A percentile compares a stretch with the other conserved stretches of the same genome.
Evolutionary conservation across 2,888 invertebrate species (phyloP).

Genomic region (Biston betularia): DNA sequence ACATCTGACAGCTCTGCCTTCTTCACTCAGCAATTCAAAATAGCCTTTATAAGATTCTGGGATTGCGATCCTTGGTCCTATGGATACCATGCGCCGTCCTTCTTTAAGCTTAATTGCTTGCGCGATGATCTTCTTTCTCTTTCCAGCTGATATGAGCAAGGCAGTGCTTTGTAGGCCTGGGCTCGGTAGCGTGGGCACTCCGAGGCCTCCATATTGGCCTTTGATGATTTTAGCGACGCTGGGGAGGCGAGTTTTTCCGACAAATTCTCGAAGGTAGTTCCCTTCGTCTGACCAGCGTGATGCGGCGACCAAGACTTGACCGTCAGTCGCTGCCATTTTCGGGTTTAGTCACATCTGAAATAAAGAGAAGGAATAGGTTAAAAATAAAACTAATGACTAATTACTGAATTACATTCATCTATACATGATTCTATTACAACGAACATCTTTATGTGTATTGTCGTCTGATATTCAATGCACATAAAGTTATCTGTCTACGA

Average conservation of each 20-base stretch:
- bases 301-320: conserved; percentile 95
- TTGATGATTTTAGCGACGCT: conserved; percentile 96
- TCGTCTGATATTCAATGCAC: no score
- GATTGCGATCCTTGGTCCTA: conserved; percentile 94
- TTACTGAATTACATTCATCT: no score
- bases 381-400: not conserved
- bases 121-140: conserved; percentile 94
- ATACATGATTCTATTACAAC: no score
- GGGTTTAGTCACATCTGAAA: conserved; percentile 85
- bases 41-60: conserved; percentile 96
- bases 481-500: no score
- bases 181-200: conserved; percentile 94
- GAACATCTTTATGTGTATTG: no score
- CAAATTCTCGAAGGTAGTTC: conserved; percentile 90
- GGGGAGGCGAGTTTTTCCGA: conserved; percentile 91
- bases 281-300: conserved; percentile 92
- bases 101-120: conserved; percentile 96
- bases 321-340: conserved; percentile 95
- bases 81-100: conserved; percentile 92
- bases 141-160: conserved; percentile 93
- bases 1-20: conserved; percentile 95
- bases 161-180: conserved; percentile 95
- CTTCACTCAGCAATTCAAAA: conserved; percentile 97
- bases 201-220: conserved; percentile 96
- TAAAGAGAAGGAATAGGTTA: conserved; percentile 41